Base-by-base conservation (phyloP, 2,888 invertebrate species). In the Diabrotica balteata region DNA sequence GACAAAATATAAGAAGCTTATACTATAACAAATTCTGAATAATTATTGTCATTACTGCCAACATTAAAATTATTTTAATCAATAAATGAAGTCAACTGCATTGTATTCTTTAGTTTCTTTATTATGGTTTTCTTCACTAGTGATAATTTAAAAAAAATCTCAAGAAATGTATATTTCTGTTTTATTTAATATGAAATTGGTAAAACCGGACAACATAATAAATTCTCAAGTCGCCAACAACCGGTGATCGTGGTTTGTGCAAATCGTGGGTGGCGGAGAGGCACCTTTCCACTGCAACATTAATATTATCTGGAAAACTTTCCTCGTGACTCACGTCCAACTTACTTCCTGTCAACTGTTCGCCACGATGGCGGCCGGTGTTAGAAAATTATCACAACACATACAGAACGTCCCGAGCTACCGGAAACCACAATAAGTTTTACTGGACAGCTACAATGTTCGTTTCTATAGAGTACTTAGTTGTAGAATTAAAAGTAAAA, bases 341-440 rank as follows among this genome's bases (percentile, higher is more conserved):
- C 65, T 61, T 54, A 47, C 44, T 61, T 59, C 47, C 66, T 63
- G 53, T 60, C 58, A 68, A 61, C 66, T 61, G 54, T 59, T 17
- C 55, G 55, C 62, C 62, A 43, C 60, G 57, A 58, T 59, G 61
- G 63, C 53, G 46, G 49, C 50, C 63, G 61, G 61, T 45, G 32
- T 49, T 64, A 53, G 67, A 61, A 68, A 72, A 68, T 70, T 68
- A 67, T 67, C 63, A 63, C 63, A 69, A 71, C 70, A 69, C 67
- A 66, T 68, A 66, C 53, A 63, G 59, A 45, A 58, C 63, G 60
- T 22, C 63, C 61, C 59, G 63, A 70, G 58, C 67, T 66, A 44
- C 55, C 52, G 57, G 68, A 54, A 69, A 72, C 73, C 71, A 55
- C 73, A 70, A 70, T 71, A 73, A 72, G 71, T 73, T 73, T 67